Conservation (phyloP, 2,797 vertebrate species). For the Sylvia borin region DNA sequence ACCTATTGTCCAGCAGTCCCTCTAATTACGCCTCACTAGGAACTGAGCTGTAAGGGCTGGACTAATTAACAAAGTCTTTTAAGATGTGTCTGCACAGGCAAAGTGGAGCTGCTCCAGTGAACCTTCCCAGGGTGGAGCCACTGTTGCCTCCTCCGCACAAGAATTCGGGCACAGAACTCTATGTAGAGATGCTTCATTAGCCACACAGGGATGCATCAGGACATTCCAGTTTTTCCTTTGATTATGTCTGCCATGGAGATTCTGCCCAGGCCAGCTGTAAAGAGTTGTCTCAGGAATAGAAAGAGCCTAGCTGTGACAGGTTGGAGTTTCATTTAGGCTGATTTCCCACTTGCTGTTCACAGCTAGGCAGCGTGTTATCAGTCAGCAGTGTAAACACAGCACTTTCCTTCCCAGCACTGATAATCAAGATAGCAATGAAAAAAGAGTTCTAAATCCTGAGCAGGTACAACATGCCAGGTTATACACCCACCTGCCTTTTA, state of each 20-base stretch:
- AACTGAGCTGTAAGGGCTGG: neutral
- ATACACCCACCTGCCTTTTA: neutral
- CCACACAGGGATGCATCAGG: neutral
- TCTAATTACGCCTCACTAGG: neutral
- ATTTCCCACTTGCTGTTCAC: neutral
- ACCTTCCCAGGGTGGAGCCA: neutral
- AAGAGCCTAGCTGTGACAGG: neutral
- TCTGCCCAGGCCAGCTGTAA: neutral
- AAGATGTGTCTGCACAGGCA: neutral
- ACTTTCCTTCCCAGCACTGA: neutral
- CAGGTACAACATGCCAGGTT: neutral
- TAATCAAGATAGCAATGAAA: neutral
- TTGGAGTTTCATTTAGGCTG: neutral
- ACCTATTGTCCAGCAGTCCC: neutral
- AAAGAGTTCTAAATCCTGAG: neutral
- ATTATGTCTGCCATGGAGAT: neutral
- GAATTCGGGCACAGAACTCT: neutral
- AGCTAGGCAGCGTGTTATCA: neutral
- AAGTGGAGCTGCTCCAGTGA: neutral
- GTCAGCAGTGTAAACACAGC: neutral
- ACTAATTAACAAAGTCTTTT: neutral
- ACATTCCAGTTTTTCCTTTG: neutral
- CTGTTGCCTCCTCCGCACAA: rapidly evolving
- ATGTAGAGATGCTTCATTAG: neutral
- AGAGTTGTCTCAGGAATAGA: neutral